Conservation (phyloP, 2,888 invertebrate genomes). For the Lymantria dispar region DNA sequence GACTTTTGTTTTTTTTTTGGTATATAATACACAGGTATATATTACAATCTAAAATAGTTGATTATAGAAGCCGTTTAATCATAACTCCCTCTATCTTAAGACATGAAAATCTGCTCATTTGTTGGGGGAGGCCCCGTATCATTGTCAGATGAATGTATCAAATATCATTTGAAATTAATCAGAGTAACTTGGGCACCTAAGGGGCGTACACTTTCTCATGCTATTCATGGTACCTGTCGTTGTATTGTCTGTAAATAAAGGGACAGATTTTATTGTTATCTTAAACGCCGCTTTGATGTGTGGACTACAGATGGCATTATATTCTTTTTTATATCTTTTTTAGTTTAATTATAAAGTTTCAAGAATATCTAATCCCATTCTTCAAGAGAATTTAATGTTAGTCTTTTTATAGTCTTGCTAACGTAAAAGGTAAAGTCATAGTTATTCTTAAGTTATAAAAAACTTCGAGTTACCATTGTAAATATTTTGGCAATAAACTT, state of each 20-base stretch:
- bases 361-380: too few relatives aligned
- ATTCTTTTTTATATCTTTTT: slow-evolving; percentile 10
- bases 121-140: slow-evolving; percentile 56
- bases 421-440: too few relatives aligned
- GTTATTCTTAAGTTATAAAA: too few relatives aligned
- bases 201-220: slow-evolving; percentile 40
- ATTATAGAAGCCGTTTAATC: slow-evolving; percentile 61
- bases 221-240: slow-evolving; percentile 29
- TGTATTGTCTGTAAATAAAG: slow-evolving; percentile 30
- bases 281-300: slow-evolving; percentile 10
- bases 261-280: slow-evolving; percentile 30
- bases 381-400: too few relatives aligned
- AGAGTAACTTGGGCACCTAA: slow-evolving; percentile 45
- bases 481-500: too few relatives aligned
- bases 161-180: slow-evolving; percentile 78
- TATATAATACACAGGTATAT: too few relatives aligned
- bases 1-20: too few relatives aligned
- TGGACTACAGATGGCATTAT: slow-evolving; percentile 1
- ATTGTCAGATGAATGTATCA: slow-evolving; percentile 71
- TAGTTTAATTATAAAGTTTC: too few relatives aligned
- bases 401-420: too few relatives aligned
- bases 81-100: slow-evolving; percentile 43
- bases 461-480: too few relatives aligned
- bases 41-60: slow-evolving; percentile 12
- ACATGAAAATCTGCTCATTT: slow-evolving; percentile 73